These are phyloP conservation scores for Silurus glanis DNA, from an alignment of 2,113 vertebrate genomes.

Conservation along the genomic window DNA sequence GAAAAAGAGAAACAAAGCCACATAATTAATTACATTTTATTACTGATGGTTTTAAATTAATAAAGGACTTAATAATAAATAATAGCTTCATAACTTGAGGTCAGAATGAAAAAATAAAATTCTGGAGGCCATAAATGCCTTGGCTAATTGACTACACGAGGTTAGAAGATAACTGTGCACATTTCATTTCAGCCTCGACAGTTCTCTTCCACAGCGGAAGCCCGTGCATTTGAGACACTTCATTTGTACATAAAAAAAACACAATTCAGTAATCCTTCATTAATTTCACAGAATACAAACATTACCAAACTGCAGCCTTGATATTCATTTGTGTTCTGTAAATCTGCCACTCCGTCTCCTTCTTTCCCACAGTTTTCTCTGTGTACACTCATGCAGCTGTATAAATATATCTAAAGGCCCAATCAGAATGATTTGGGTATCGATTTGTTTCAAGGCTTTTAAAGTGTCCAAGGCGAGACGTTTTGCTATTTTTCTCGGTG, in stretches of 20 bases:
- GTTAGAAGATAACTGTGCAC: not conserved
- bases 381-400: conserved; percentile 35
- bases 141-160: not conserved
- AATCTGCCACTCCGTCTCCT: conserved; percentile 17
- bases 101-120: not conserved
- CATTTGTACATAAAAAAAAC: conserved; percentile 19
- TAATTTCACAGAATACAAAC: conserved; percentile 20
- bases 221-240: conserved; percentile 1
- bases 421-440: conserved; percentile 39
- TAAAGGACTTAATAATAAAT: no score
- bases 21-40: no score
- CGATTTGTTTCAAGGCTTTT: conserved; percentile 38
- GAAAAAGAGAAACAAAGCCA: no score
- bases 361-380: conserved; percentile 29
- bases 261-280: conserved; percentile 43
- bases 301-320: conserved; percentile 14
- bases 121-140: not conserved
- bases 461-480: conserved; percentile 10
- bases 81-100: not conserved
- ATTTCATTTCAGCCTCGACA: not conserved
- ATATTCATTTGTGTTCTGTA: conserved; percentile 34
- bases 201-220: not conserved
- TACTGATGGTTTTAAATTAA: no score
- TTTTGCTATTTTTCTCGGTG: not conserved
- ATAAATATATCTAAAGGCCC: conserved; percentile 32